phyloP scores from a whole-genome alignment of 2,888 invertebrate species.

The Celastrina argiolus region DNA sequence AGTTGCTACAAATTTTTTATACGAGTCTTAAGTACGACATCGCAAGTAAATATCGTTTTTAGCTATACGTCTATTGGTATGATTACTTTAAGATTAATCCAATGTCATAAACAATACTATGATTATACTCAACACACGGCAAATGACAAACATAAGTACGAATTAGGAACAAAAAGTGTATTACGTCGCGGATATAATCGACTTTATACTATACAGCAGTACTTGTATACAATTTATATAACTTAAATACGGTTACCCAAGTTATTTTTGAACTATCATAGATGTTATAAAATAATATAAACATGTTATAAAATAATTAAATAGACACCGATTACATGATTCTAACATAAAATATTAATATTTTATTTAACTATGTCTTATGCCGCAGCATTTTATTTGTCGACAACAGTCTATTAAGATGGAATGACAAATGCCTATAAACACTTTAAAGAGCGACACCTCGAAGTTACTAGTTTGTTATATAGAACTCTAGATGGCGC shows the following conservation, averaged over 20 bases:
- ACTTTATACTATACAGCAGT: neutral
- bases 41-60: neutral
- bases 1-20: no score
- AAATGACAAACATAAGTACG: constrained; percentile 7
- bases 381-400: neutral
- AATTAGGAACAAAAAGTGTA: constrained; percentile 9
- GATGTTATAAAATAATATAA: neutral
- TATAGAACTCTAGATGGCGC: no score
- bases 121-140: neutral
- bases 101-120: neutral
- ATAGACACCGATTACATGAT: neutral
- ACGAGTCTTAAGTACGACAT: neutral
- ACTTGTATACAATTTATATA: no score
- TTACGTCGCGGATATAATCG: neutral
- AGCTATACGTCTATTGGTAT: neutral
- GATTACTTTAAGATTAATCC: neutral
- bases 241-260: no score
- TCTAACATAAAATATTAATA: neutral
- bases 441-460: no score
- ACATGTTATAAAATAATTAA: neutral
- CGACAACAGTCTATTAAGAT: neutral
- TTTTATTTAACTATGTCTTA: neutral
- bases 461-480: no score
- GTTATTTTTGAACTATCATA: no score
- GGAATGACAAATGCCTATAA: neutral